Base-by-base conservation (phyloP, 2,797 vertebrate species). In the Cyprinodon diabolis region DNA sequence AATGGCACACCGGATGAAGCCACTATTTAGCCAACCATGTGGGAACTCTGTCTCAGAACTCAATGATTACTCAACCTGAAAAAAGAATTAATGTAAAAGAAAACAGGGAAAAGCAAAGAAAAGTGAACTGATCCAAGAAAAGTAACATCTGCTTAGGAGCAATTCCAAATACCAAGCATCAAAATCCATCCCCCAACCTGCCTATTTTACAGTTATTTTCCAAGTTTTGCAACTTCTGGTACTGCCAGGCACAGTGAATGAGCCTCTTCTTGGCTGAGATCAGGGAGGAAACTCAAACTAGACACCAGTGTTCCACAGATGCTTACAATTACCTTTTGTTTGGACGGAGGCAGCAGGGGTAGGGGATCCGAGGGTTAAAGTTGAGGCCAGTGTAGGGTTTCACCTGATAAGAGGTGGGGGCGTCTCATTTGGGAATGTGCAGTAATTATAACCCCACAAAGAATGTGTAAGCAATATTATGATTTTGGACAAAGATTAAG, bases 21-120 rank as follows among this genome's bases (percentile, higher is more conserved):
- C 96, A 96, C 96, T 95, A 96, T 98, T 98, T 97, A 97, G 94
- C 86, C 93, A 94, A 96, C 95, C 96, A 97, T 96, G 96, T 97
- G 96, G 97, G 96, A 98, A 97, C 96, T 94, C 95, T 96, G 95
- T 91, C 82, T 93, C 51, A 94, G 96, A 95, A 95, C 95, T 97
- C 95, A 91, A 95, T 96, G 97, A 97, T 97, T 96, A 96, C 96
- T 94, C 94, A 94, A 96, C 94, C 95, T 94, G 93, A 93, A 93
- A 72, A 89, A 94, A 43, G 95, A 95, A 93, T 93, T 89, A 92
- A 30, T 30, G 83, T 69, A 21, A 21, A 7, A 65, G 86, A 78
- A 74, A 83, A 78, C 70, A 72, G 54, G 58, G 71, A 49, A 71
- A 21, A 76, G 23, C 25, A 12, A 23, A 65, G 8, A 68, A 62